Percentiles rank a stretch among this genome's conserved stretches.
Evolutionary conservation across 2,113 vertebrate species (phyloP).

Genomic region (Gorilla gorilla): DNA sequence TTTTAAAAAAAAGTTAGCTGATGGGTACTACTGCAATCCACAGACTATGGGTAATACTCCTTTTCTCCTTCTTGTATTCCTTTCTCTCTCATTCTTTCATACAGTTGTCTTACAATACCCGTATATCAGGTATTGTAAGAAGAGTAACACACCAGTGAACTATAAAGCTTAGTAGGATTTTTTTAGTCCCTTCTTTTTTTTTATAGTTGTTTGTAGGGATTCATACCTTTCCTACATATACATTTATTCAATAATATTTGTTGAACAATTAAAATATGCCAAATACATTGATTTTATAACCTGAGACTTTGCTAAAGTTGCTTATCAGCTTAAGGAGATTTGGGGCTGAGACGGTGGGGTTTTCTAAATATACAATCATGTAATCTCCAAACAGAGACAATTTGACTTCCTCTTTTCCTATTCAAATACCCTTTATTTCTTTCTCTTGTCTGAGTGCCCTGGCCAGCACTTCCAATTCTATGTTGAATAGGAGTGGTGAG

Average conservation of each 20-base stretch:
- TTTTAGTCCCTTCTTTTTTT: not conserved
- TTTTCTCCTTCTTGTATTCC: not conserved
- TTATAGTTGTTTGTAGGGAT: not conserved
- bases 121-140: not conserved
- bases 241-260: not conserved
- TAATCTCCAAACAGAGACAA: too few relatives aligned
- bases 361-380: too few relatives aligned
- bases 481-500: too few relatives aligned
- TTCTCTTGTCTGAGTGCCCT: too few relatives aligned
- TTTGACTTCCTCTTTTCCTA: too few relatives aligned
- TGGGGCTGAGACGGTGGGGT: too few relatives aligned
- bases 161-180: not conserved
- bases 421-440: too few relatives aligned
- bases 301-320: too few relatives aligned
- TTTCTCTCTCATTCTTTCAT: not conserved
- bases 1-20: too few relatives aligned
- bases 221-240: not conserved
- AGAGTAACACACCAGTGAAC: not conserved
- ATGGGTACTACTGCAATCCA: not conserved
- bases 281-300: not conserved
- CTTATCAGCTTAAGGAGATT: too few relatives aligned
- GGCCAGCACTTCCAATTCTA: too few relatives aligned
- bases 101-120: not conserved
- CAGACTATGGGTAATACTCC: not conserved
- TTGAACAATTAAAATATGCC: not conserved